Conservation (phyloP, 2,888 invertebrate species). For the Limnephilus marmoratus region DNA sequence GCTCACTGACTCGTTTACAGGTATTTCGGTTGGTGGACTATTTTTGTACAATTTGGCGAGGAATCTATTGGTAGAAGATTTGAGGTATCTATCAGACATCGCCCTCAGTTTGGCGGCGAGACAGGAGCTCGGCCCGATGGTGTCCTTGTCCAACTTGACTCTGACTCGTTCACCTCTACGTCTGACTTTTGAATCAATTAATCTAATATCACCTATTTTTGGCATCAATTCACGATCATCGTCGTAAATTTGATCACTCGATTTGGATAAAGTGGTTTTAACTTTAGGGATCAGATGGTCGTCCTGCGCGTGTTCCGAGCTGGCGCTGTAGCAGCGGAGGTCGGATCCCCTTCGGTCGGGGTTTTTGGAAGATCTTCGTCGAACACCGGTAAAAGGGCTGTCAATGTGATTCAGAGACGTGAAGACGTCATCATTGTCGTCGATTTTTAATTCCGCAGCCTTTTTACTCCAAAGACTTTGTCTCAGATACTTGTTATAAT, state of each 20-base stretch:
- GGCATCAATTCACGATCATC: conserved; percentile 68
- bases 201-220: conserved; percentile 65
- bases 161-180: conserved; percentile 77
- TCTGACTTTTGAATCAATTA: conserved; percentile 70
- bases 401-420: conserved; percentile 65
- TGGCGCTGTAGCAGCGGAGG: conserved; percentile 75
- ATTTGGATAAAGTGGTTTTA: conserved; percentile 75
- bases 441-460: conserved; percentile 66
- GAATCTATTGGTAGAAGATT: conserved; percentile 83
- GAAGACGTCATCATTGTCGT: conserved; percentile 74
- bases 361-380: conserved; percentile 72
- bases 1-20: conserved; percentile 70
- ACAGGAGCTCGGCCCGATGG: conserved; percentile 79
- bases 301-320: conserved; percentile 72
- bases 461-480: conserved; percentile 76
- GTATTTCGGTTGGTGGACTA: conserved; percentile 71
- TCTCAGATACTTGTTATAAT: conserved; percentile 74
- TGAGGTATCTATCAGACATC: conserved; percentile 85
- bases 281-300: conserved; percentile 71
- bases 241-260: conserved; percentile 77
- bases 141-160: conserved; percentile 74
- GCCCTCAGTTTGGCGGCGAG: conserved; percentile 83
- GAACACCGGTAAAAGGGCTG: conserved; percentile 41
- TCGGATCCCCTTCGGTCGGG: conserved; percentile 71
- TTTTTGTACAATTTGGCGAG: conserved; percentile 82